Evolutionary conservation across 2,797 vertebrate genomes (phyloP), one percentile per base, ranked within the genome.

Genomic region (Chelon auratus): DNA sequence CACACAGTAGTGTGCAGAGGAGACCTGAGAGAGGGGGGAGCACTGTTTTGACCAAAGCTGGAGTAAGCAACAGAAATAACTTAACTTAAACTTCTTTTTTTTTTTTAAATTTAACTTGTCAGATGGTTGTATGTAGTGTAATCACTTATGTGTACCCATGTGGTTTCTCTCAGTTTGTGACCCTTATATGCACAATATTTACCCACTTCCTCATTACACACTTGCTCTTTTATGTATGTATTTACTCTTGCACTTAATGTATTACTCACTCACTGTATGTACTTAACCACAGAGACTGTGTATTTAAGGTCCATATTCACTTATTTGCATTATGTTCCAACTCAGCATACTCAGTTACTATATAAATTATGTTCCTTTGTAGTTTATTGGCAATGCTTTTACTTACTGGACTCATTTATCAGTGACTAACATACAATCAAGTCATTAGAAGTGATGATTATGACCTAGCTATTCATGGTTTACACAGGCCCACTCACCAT

Each of bases 1-100:
- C 75, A 82, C 81, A 84, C 69, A 62, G 65, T 59, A 76, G 53
- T 67, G 51, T 79, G 79, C 82, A 68, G 65, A 61, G 24, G 67
- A 85, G 80, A 75, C 74, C 68, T 36, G 3, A 39, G 50, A 37
- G 65, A n/a, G 63, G 63, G 62, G 47, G 26, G 73, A 68, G 66
- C 52, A 12, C 54, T 40, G 57, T 33, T 48, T 62, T 62, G 75
- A 66, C 54, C 18, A 2, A 60, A 58, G 68, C 68, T 56, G 50
- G 47, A 40, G 56, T 18, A 57, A 52, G 48, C 69, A 81, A 80
- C 51, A 68, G 18, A 61, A 65, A 54, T 51, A 68, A 77, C 82
- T 76, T 68, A 84, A 62, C 71, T 33, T 68, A n/a, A n/a, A n/a
- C n/a, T n/a, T n/a, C n/a, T n/a, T n/a, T n/a, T n/a, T n/a, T n/a